Percentiles rank a stretch among this genome's conserved stretches.
Evolutionary conservation across 2,888 invertebrate species (phyloP).

Genomic region (Trichogramma evanescens): DNA sequence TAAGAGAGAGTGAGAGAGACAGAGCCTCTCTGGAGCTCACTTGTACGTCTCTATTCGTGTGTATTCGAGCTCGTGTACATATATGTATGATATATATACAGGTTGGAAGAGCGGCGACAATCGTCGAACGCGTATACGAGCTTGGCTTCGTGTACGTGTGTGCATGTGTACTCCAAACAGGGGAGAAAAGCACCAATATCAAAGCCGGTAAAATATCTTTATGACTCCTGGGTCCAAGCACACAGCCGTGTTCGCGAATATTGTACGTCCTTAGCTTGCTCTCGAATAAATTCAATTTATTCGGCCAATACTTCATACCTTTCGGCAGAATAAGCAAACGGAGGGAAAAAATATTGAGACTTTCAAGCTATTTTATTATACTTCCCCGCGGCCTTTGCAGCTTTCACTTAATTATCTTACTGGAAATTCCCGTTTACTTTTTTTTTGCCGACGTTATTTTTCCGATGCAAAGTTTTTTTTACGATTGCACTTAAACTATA

Average conservation of each 20-base stretch:
- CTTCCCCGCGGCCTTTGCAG: background rate
- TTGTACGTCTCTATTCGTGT: no score
- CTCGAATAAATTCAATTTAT: slow-evolving; percentile 20
- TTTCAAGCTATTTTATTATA: background rate
- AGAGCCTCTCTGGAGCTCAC: no score
- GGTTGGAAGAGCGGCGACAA: no score
- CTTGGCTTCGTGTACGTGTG: background rate
- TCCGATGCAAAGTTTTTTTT: no score
- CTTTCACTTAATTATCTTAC: background rate
- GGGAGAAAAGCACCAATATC: slow-evolving; percentile 11
- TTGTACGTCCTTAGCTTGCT: slow-evolving; percentile 2
- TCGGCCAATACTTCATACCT: slow-evolving; percentile 14
- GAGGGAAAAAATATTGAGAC: slow-evolving; percentile 9
- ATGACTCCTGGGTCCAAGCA: slow-evolving; percentile 9
- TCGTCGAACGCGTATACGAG: background rate
- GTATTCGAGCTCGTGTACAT: no score
- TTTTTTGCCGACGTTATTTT: no score
- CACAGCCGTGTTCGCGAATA: slow-evolving; percentile 9
- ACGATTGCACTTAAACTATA: no score
- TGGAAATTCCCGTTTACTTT: no score
- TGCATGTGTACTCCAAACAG: background rate
- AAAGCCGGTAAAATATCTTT: slow-evolving; percentile 19
- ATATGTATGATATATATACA: no score
- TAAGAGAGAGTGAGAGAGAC: slow-evolving; percentile 11
- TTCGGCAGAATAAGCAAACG: slow-evolving; percentile 11